Evolutionary conservation across 2,888 invertebrate genomes (phyloP), one percentile per base, ranked within the genome.

Genomic region (Odontomyia ornata): DNA sequence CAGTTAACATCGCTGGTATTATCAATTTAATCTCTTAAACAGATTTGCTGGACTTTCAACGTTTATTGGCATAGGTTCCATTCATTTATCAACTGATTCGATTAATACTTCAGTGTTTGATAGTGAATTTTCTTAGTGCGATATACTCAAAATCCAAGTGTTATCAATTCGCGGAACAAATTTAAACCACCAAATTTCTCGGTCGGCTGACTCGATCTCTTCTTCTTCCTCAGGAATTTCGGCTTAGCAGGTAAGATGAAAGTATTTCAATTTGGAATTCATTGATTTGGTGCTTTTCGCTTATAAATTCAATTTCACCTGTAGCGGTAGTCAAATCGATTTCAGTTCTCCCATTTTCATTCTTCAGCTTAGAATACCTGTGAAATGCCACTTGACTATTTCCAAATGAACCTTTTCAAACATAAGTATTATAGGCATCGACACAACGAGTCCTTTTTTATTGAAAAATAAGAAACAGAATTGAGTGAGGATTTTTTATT

Each of bases 231-330:
- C n/a, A n/a, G n/a, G n/a, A n/a, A n/a, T n/a, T n/a, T n/a, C 36
- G 9, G 9, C 36, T 36, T 5, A 52, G 15, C 3, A 18, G 52
- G 52, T 52, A 52, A 52, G 52, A 9, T 5, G 9, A 36, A 52
- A n/a, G n/a, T 15, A 52, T 52, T 43, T 13, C 13, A 7, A 43
- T 9, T 52, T 52, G 18, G 4, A n/a, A 52, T 52, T 15, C 7
- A 9, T 52, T 52, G 52, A 36, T 36, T 36, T 9, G 5, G 9
- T 36, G 9, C 36, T 36, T 36, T 36, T 36, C 36, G 36, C 36
- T 36, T 36, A 36, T 52, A 52, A 52, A 52, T 52, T 18, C 52
- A 52, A 52, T 52, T 52, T 52, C 5, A 52, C 52, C 52, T 52
- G 52, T 52, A 52, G 52, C 52, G 4, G 5, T 9, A 52, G 52